phyloP scores from a whole-genome alignment of 2,797 vertebrate species.

The Chromobotia macracanthus region DNA sequence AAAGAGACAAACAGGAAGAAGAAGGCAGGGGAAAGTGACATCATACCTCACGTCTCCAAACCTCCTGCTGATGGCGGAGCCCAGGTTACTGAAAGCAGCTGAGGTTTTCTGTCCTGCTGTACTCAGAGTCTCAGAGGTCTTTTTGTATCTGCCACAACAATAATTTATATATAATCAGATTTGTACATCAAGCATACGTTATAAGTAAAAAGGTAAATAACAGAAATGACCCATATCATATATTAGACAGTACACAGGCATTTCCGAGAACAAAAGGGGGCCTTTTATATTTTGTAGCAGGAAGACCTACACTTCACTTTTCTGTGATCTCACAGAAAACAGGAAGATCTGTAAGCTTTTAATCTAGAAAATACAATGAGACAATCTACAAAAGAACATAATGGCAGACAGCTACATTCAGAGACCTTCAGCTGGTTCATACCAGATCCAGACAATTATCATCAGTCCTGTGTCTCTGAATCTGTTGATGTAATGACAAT shows the following conservation, averaged over 20 bases:
- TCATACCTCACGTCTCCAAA: slow-evolving; percentile 95
- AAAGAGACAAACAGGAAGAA: slow-evolving; percentile 11
- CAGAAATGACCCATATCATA: neutral
- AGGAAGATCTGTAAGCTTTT: slow-evolving; percentile 15
- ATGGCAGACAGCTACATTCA: neutral
- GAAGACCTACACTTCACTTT: slow-evolving; percentile 26
- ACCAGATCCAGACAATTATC: no score
- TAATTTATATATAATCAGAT: neutral
- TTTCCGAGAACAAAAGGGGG: no score
- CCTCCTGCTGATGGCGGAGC: slow-evolving; percentile 90
- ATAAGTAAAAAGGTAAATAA: no score
- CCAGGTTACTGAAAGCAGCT: slow-evolving; percentile 89
- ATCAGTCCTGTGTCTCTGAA: neutral
- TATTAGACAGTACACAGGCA: neutral
- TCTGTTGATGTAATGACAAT: neutral
- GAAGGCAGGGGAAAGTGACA: slow-evolving; percentile 5
- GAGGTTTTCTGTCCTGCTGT: slow-evolving; percentile 93
- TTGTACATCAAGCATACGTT: neutral
- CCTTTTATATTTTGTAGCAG: neutral
- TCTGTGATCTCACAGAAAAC: slow-evolving; percentile 18
- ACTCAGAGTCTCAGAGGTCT: slow-evolving; percentile 92
- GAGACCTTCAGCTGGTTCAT: neutral
- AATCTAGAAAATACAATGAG: neutral
- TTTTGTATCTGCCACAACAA: slow-evolving; percentile 85
- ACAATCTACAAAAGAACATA: neutral